Conservation (phyloP, 2,797 vertebrate genomes). For the Gila robusta region DNA sequence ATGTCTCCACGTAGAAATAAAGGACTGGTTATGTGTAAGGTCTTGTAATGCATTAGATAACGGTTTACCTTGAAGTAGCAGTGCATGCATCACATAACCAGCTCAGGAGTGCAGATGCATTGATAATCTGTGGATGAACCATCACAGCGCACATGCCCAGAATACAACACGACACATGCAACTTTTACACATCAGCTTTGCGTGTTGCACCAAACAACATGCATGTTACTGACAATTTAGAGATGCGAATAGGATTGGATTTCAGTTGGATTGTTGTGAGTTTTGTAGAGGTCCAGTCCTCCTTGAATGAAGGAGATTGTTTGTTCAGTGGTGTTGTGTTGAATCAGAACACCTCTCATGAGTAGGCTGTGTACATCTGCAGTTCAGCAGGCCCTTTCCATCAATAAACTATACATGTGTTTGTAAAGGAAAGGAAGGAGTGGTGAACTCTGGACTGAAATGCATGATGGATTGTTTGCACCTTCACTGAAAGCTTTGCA, state of each 20-base stretch:
- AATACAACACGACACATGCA: conserved; percentile 31
- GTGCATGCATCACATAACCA: neutral
- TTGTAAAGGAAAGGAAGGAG: neutral
- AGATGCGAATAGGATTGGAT: neutral
- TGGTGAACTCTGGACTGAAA: neutral
- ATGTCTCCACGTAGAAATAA: neutral
- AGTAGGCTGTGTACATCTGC: neutral
- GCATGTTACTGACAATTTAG: neutral
- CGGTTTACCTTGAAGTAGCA: neutral
- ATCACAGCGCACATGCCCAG: conserved; percentile 24
- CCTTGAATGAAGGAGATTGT: neutral
- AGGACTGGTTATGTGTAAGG: neutral
- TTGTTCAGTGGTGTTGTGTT: neutral
- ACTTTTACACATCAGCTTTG: conserved; percentile 28
- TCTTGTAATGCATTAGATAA: conserved; percentile 15
- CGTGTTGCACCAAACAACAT: neutral
- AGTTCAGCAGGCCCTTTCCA: neutral
- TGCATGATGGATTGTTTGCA: too few species aligned
- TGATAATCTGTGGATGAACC: conserved; percentile 34
- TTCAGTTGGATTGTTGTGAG: neutral
- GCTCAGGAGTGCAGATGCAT: conserved; percentile 9
- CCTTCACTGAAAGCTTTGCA: neutral
- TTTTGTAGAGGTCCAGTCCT: neutral
- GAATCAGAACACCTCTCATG: neutral
- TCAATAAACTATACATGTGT: neutral